A percentile compares a stretch with the other conserved stretches of the same genome.
phyloP scores from a whole-genome alignment of 2,888 invertebrate species.

The Buathra laborator region DNA sequence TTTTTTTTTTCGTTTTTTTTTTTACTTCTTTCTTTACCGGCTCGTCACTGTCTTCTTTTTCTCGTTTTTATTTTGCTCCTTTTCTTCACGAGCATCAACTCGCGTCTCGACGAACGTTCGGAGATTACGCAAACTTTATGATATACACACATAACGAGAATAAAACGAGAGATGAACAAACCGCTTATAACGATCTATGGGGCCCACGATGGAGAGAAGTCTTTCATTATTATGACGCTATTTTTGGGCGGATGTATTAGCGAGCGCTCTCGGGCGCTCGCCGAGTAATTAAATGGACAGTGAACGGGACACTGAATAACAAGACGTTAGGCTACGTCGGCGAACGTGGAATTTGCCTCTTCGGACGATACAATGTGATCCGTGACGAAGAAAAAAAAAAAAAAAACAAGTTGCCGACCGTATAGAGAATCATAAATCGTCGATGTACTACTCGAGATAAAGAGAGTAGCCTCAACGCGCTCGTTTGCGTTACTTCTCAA shows the following conservation, averaged over 20 bases:
- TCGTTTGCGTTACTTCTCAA: conserved; percentile 24
- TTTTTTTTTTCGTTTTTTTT: conserved; percentile 45
- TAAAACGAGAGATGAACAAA: conserved; percentile 24
- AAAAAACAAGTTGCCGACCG: conserved; percentile 45
- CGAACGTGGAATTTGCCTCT: neutral
- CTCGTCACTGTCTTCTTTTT: conserved; percentile 19
- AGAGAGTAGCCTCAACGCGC: conserved; percentile 39
- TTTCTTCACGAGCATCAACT: conserved; percentile 37
- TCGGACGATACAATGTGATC: conserved; percentile 22
- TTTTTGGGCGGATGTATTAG: neutral
- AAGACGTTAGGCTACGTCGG: neutral
- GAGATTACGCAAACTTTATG: conserved; percentile 50
- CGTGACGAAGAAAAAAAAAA: conserved; percentile 7
- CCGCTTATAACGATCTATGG: neutral
- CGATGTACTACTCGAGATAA: conserved; percentile 50
- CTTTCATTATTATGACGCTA: neutral
- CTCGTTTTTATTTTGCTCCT: neutral
- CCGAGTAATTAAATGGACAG: conserved; percentile 1
- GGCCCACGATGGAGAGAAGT: neutral
- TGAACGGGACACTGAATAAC: neutral
- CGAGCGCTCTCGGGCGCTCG: neutral
- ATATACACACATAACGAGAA: conserved; percentile 22
- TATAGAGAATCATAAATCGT: conserved; percentile 23
- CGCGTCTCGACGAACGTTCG: conserved; percentile 27
- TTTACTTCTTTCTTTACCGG: conserved; percentile 39